Evolutionary conservation across 1,140 invertebrate species (phyloP).

Genomic region (Caenorhabditis briggsae): DNA sequence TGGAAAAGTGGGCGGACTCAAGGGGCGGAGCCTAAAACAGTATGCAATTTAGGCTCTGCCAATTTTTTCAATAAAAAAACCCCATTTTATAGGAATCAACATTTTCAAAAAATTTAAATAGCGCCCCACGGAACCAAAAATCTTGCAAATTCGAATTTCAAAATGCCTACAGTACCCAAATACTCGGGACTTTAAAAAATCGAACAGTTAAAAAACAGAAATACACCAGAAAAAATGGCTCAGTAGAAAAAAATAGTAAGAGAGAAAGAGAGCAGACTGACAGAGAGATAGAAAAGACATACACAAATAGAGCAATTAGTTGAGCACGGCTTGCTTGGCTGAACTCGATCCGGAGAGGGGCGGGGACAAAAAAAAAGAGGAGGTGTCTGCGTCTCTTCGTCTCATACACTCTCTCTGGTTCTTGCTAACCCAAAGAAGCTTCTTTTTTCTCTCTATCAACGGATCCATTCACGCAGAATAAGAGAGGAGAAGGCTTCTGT

Average conservation of each 20-base stretch:
- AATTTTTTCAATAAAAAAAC: too few species aligned
- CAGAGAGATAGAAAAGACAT: not conserved
- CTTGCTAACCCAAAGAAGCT: not conserved
- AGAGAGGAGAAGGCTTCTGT: not conserved
- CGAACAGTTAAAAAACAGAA: too few species aligned
- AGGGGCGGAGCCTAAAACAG: too few species aligned
- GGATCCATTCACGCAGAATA: conserved; percentile 54
- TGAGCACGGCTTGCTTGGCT: conserved; percentile 53
- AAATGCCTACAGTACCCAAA: too few species aligned
- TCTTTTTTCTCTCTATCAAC: conserved; percentile 20
- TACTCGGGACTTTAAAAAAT: too few species aligned
- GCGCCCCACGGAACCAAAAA: too few species aligned
- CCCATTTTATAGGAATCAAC: too few species aligned
- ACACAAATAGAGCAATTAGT: conserved; percentile 54
- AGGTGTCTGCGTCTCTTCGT: not conserved
- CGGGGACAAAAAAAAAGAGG: not conserved
- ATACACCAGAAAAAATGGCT: not conserved
- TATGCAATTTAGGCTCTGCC: too few species aligned
- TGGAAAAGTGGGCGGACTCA: too few species aligned
- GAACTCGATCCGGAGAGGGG: conserved; percentile 38
- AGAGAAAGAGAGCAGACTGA: not conserved
- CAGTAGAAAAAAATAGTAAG: not conserved
- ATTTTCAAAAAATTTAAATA: too few species aligned
- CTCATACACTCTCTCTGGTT: not conserved
- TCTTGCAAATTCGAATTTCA: too few species aligned